Conservation (phyloP, 1,140 invertebrate species). For the Drosophila kikkawai region DNA sequence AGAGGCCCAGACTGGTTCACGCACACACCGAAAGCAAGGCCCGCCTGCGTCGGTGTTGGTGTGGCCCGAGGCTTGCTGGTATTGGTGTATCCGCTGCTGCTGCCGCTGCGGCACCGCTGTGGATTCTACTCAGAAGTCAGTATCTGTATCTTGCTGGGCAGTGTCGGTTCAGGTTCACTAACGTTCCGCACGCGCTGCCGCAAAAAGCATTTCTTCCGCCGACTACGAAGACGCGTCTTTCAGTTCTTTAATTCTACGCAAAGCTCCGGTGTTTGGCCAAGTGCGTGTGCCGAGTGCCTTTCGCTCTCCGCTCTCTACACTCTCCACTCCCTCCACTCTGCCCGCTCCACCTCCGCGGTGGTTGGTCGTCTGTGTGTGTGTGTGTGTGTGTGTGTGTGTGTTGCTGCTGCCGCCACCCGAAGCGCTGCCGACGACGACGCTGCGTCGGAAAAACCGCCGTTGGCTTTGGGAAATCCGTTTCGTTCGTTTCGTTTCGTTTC, state of each 20-base stretch:
- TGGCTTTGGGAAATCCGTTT: conserved; percentile 68
- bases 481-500: conserved; percentile 79
- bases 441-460: conserved; percentile 76
- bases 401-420: conserved; percentile 29
- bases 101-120: conserved; percentile 1
- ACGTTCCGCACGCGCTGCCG: conserved; percentile 73
- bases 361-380: conserved; percentile 35
- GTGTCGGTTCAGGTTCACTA: conserved; percentile 84
- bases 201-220: conserved; percentile 44
- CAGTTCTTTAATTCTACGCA: conserved; percentile 16
- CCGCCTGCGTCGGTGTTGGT: conserved; percentile 58
- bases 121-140: conserved; percentile 81
- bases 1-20: conserved; percentile 64
- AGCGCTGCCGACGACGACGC: conserved; percentile 62
- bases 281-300: conserved; percentile 21
- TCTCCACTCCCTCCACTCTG: neutral
- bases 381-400: conserved; percentile 36
- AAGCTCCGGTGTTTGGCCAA: conserved; percentile 12
- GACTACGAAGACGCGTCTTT: conserved; percentile 34
- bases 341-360: conserved; percentile 23
- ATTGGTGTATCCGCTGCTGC: conserved; percentile 13
- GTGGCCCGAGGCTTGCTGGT: conserved; percentile 5
- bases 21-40: conserved; percentile 12
- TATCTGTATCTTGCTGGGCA: conserved; percentile 82
- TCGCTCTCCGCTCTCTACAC: neutral